Percentiles rank a stretch among this genome's conserved stretches.
phyloP scores from a whole-genome alignment of 2,888 invertebrate species.

The Heliconius ismenius region DNA sequence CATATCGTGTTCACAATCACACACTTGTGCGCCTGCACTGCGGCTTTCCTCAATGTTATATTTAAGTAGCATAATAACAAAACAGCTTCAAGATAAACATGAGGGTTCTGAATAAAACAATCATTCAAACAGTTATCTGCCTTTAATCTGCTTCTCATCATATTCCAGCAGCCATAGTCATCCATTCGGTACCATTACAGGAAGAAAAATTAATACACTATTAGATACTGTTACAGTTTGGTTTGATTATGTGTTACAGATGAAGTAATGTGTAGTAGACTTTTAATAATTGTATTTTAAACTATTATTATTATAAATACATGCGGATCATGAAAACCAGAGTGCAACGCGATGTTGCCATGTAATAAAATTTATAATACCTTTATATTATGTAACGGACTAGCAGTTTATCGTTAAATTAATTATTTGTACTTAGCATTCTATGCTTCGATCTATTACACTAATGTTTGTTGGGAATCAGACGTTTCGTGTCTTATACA shows the following conservation, averaged over 20 bases:
- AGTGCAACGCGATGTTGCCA: constrained; percentile 75
- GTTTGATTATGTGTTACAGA: constrained; percentile 81
- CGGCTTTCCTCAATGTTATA: neutral
- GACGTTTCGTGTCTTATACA: constrained; percentile 57
- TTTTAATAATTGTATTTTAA: constrained; percentile 71
- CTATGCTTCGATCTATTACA: constrained; percentile 76
- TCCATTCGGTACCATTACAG: constrained; percentile 80
- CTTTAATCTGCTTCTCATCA: constrained; percentile 78
- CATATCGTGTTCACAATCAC: no score
- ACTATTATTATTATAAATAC: constrained; percentile 78
- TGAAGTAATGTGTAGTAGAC: constrained; percentile 77
- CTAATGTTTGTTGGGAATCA: constrained; percentile 77
- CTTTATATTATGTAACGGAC: constrained; percentile 68
- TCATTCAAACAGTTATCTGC: constrained; percentile 80
- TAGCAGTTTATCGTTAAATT: constrained; percentile 76
- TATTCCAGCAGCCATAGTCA: constrained; percentile 81
- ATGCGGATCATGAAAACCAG: constrained; percentile 80
- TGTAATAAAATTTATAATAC: constrained; percentile 60
- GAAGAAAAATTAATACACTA: constrained; percentile 80
- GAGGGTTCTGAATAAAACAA: constrained; percentile 65
- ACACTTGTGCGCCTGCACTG: no score
- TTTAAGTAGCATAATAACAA: neutral
- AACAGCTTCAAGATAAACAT: neutral
- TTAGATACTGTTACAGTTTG: constrained; percentile 80
- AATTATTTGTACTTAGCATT: constrained; percentile 79